Evolutionary conservation across 1,140 invertebrate genomes (phyloP).

Genomic region (Diploscapter pachys): DNA sequence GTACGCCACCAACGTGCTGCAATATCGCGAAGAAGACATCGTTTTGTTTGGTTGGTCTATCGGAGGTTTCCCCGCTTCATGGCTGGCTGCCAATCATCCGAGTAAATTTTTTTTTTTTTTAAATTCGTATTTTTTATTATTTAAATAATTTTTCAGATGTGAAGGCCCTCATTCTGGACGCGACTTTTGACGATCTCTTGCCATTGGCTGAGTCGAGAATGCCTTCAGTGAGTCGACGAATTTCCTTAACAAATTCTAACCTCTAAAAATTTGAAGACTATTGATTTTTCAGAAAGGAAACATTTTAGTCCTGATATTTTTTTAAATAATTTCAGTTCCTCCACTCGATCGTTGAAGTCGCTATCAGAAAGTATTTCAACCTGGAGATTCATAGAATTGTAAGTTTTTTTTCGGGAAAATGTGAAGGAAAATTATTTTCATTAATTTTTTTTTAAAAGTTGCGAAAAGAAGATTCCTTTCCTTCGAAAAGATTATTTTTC

Average conservation of each 20-base stretch:
- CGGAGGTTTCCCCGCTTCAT: constrained; percentile 83
- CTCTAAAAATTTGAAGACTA: too few relatives aligned
- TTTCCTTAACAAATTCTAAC: too few relatives aligned
- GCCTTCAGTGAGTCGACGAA: constrained; percentile 63
- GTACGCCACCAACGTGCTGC: constrained; percentile 61
- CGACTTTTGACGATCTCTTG: constrained; percentile 87
- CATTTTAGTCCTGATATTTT: too few relatives aligned
- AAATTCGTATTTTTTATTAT: not conserved
- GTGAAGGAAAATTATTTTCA: too few relatives aligned
- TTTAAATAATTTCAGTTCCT: constrained; percentile 61
- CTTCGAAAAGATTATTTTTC: not conserved
- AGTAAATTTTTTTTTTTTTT: constrained; percentile 2
- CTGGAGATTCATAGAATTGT: constrained; percentile 31
- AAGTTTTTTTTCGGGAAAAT: not conserved
- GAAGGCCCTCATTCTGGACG: constrained; percentile 70
- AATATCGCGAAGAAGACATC: constrained; percentile 77
- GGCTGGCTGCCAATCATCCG: constrained; percentile 65
- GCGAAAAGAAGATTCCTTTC: too few relatives aligned
- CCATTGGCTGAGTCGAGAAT: constrained; percentile 82
- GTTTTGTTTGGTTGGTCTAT: constrained; percentile 95
- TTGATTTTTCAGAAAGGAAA: too few relatives aligned
- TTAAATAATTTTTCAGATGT: constrained; percentile 20
- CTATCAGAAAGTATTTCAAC: constrained; percentile 35
- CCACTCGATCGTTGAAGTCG: constrained; percentile 52
- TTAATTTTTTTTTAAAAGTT: too few relatives aligned